phyloP scores from a whole-genome alignment of 2,888 invertebrate genomes.

The Oxycera nigricornis region DNA sequence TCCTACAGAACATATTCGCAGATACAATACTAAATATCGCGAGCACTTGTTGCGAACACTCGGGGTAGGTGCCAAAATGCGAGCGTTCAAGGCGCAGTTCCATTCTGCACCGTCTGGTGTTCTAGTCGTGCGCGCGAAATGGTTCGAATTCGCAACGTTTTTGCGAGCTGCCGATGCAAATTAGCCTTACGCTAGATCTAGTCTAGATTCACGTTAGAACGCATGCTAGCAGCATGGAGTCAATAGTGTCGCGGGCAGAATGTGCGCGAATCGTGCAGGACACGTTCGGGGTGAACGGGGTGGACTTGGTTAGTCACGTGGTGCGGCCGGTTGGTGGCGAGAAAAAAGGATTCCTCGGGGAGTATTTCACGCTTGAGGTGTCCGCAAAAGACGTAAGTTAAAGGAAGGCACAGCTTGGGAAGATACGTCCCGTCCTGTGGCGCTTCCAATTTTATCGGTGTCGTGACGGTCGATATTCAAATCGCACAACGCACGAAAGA shows the following conservation, averaged over 20 bases:
- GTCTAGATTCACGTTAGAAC: too few species aligned
- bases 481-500: neutral
- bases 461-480: too few species aligned
- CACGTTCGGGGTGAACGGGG: conserved; percentile 37
- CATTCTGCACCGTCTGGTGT: neutral
- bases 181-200: neutral
- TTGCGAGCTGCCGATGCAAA: neutral
- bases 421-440: too few species aligned
- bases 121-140: neutral
- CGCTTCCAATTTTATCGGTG: too few species aligned
- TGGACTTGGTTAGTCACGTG: conserved; percentile 46
- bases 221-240: neutral
- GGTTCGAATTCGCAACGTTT: neutral
- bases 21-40: too few species aligned
- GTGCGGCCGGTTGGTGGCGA: conserved; percentile 51
- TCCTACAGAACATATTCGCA: too few species aligned
- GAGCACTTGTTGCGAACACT: neutral
- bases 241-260: conserved; percentile 2
- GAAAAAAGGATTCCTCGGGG: conserved; percentile 57
- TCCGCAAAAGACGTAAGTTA: conserved; percentile 38
- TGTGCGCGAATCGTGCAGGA: conserved; percentile 17
- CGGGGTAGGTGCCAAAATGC: neutral
- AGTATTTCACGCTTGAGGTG: conserved; percentile 54
- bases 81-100: neutral
- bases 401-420: neutral